Conservation (phyloP, 37 sponge, comb jelly and placozoan genomes). For the Cliona cf. orientalis region DNA sequence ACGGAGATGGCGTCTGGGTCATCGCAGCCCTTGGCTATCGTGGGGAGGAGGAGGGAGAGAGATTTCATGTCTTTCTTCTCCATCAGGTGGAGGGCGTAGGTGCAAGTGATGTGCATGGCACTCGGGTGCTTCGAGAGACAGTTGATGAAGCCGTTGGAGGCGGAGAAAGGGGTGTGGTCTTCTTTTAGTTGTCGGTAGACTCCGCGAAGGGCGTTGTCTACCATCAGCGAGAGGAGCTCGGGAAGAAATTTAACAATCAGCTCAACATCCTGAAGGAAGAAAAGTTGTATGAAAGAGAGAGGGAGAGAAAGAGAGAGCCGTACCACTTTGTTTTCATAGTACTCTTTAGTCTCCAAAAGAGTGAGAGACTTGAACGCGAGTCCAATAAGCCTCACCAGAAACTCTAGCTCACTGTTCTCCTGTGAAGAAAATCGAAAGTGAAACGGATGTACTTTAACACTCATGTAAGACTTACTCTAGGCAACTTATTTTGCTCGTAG, state of each 20-base stretch:
- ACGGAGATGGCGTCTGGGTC: constrained; percentile 18
- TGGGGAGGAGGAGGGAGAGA: constrained; percentile 44
- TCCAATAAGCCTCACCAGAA: constrained; percentile 75
- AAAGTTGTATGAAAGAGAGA: not conserved
- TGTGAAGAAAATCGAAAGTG: constrained; percentile 7
- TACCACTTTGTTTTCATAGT: constrained; percentile 67
- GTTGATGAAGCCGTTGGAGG: constrained; percentile 31
- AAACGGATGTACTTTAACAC: not conserved
- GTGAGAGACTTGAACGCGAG: constrained; percentile 71
- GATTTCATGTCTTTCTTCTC: constrained; percentile 63
- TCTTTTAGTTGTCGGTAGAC: constrained; percentile 55
- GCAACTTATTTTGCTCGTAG: constrained; percentile 66
- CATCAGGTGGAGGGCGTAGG: constrained; percentile 50
- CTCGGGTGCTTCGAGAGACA: constrained; percentile 24
- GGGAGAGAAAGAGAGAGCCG: constrained; percentile 2
- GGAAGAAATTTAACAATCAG: constrained; percentile 71
- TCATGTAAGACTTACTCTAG: constrained; percentile 68
- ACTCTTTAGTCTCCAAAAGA: constrained; percentile 78
- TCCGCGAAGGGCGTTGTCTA: constrained; percentile 39
- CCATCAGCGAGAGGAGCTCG: constrained; percentile 71
- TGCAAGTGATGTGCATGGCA: constrained; percentile 58
- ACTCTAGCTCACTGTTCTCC: constrained; percentile 80
- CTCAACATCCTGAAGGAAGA: constrained; percentile 55
- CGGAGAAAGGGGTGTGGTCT: constrained; percentile 20
- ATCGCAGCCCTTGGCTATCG: constrained; percentile 52